Percentiles rank a stretch among this genome's conserved stretches.
Evolutionary conservation across 2,888 invertebrate genomes (phyloP).

Genomic region (Pyralis farinalis): DNA sequence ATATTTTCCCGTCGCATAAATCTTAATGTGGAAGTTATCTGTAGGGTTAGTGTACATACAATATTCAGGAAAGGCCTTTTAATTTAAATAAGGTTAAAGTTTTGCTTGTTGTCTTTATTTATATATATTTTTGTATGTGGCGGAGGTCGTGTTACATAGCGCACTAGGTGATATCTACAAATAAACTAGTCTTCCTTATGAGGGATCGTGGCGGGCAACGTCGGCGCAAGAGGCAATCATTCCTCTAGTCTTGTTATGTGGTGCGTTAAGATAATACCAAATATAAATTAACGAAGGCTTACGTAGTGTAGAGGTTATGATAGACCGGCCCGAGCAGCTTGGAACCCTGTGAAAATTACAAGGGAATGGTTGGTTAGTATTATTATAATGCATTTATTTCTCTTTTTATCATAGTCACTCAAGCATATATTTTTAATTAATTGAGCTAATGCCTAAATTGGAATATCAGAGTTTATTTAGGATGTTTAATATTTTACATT

Average conservation of each 20-base stretch:
- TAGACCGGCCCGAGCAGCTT: slow-evolving; percentile 72
- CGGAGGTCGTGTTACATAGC: slow-evolving; percentile 61
- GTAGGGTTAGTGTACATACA: slow-evolving; percentile 67
- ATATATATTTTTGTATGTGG: slow-evolving; percentile 70
- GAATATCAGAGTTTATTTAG: slow-evolving; percentile 82
- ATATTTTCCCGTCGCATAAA: slow-evolving; percentile 36
- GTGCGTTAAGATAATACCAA: slow-evolving; percentile 78
- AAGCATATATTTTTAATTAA: slow-evolving; percentile 77
- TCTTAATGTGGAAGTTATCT: slow-evolving; percentile 39
- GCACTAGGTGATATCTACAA: slow-evolving; percentile 76
- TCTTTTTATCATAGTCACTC: slow-evolving; percentile 77
- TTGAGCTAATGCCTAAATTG: slow-evolving; percentile 80
- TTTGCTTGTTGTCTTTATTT: slow-evolving; percentile 76
- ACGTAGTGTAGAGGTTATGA: slow-evolving; percentile 60
- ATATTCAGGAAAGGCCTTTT: slow-evolving; percentile 70
- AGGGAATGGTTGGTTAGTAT: slow-evolving; percentile 73
- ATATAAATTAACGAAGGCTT: slow-evolving; percentile 76
- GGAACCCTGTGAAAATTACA: slow-evolving; percentile 58
- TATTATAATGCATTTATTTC: slow-evolving; percentile 80
- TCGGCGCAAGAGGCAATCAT: slow-evolving; percentile 75
- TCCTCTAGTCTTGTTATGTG: slow-evolving; percentile 79
- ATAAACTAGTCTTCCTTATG: slow-evolving; percentile 79
- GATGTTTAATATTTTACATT: slow-evolving; percentile 81
- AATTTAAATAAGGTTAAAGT: slow-evolving; percentile 65
- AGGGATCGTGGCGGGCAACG: slow-evolving; percentile 45